Evolutionary conservation across 1,140 invertebrate genomes (phyloP), one percentile per base, ranked within the genome.

Genomic region (Mesaphorura yosii): DNA sequence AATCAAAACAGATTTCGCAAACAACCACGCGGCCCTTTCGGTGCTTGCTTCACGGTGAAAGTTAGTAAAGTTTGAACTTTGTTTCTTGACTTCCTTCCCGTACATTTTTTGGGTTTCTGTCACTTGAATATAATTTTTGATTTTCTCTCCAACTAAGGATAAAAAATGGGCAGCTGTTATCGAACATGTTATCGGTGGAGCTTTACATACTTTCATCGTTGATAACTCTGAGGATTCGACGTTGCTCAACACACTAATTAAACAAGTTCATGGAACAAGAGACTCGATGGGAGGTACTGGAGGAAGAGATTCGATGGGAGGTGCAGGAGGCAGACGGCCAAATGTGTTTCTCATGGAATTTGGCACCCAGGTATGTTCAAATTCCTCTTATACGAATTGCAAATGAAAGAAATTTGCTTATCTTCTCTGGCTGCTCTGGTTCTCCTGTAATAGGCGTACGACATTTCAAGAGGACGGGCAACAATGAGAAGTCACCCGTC

Each of bases 31-130:
- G 60, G 60, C n/a, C 60, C 60, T 1, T 17, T 62, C 5, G 60
- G 60, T 2, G 56, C 60, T 39, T 57, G 31, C 27, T 47, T 58
- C 22, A 58, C 49, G 5, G 51, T 62, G 1, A 62, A 62, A 31
- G 53, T 55, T 44, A 55, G 34, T 7, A 6, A 14, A 7, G 20
- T 41, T 41, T 12, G 6, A 48, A 12, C 19, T 37, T 37, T 34
- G 10, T 28, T 5, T 44, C 5, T 44, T 17, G 19, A 10, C 19
- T 5, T 22, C 47, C 47, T 46, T 6, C 25, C 19, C 14, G 7
- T 25, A 46, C 22, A 22, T 48, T 12, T 27, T n/a, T n/a, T n/a
- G n/a, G n/a, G n/a, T n/a, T n/a, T n/a, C n/a, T n/a, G n/a, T n/a
- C n/a, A n/a, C n/a, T n/a, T n/a, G n/a, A n/a, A n/a, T n/a, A n/a